Evolutionary conservation across 1,140 invertebrate species (phyloP), one percentile per base, ranked within the genome.

Genomic region (Elymnias hypermnestra): DNA sequence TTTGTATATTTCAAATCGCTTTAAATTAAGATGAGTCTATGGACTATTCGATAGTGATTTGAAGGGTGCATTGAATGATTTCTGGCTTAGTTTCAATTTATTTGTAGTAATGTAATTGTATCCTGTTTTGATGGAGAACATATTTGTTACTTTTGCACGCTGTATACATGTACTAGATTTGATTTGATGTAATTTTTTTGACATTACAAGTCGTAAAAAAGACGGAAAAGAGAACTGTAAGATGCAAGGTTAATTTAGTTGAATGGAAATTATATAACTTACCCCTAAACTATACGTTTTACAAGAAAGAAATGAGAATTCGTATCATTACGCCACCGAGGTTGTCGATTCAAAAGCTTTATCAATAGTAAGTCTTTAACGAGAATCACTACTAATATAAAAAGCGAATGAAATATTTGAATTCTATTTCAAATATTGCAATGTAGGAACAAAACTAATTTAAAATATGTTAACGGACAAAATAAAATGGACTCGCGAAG

Each of bases 21-120:
- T 61, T 73, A 17, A 36, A 75, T 78, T 78, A 75, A 74, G 72
- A 75, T 67, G 63, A 64, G 48, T 55, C 47, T 47, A 52, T 21
- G 41, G 19, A 31, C 58, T 57, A 69, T 78, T 65, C 48, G 63
- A 62, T 59, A 61, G 57, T 56, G 49, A 65, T 71, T 71, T 53
- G 52, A 57, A 59, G 73, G 71, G 69, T 57, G 55, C 56, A 55
- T 49, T 43, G 59, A 63, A 42, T 57, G 41, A 40, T 62, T 66
- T 40, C 50, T 25, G 51, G 55, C 53, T 62, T 53, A 59, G 55
- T 51, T 49, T 55, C 58, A 55, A 67, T 69, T 57, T 70, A 62
- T 68, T 70, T 63, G 59, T 68, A 49, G 53, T 68, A 53, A 68
- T 70, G 72, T 75, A 70, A 73, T 78, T 72, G 69, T 61, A 57